Conservation (phyloP, 2,797 vertebrate genomes). For the Yasuhikotakia modesta region DNA sequence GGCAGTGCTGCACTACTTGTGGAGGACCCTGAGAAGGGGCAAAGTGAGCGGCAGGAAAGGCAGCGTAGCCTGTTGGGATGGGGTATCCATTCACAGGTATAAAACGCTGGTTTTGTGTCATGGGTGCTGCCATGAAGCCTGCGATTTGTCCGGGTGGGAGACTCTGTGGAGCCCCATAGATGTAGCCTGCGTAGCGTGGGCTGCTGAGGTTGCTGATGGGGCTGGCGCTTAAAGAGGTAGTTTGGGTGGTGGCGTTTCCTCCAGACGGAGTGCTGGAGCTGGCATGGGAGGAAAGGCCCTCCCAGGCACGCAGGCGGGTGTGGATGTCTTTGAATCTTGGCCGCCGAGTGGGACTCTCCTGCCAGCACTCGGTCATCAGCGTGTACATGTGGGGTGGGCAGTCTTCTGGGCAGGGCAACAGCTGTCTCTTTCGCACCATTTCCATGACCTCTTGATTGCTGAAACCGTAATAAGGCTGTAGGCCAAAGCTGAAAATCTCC, state of each 20-base stretch:
- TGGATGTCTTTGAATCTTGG: slow-evolving; percentile 96
- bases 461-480: slow-evolving; percentile 96
- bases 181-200: slow-evolving; percentile 89
- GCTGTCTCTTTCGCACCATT: slow-evolving; percentile 94
- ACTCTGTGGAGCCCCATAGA: slow-evolving; percentile 82
- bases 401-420: slow-evolving; percentile 95
- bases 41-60: slow-evolving; percentile 91
- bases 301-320: slow-evolving; percentile 89
- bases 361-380: slow-evolving; percentile 98
- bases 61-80: slow-evolving; percentile 92
- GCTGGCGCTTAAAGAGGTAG: slow-evolving; percentile 96
- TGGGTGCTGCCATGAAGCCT: slow-evolving; percentile 83
- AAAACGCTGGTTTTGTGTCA: slow-evolving; percentile 89
- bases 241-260: slow-evolving; percentile 97
- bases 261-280: slow-evolving; percentile 96
- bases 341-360: slow-evolving; percentile 88
- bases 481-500: slow-evolving; percentile 98
- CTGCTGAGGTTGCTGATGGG: slow-evolving; percentile 97
- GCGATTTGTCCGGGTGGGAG: slow-evolving; percentile 85
- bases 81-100: slow-evolving; percentile 96
- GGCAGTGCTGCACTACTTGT: slow-evolving; percentile 92
- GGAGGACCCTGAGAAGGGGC: slow-evolving; percentile 78
- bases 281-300: slow-evolving; percentile 92
- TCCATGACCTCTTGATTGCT: slow-evolving; percentile 98
- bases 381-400: slow-evolving; percentile 93